phyloP scores from a whole-genome alignment of 35 echinoderm and acorn worm species.

The Hemicentrotus pulcherrimus region DNA sequence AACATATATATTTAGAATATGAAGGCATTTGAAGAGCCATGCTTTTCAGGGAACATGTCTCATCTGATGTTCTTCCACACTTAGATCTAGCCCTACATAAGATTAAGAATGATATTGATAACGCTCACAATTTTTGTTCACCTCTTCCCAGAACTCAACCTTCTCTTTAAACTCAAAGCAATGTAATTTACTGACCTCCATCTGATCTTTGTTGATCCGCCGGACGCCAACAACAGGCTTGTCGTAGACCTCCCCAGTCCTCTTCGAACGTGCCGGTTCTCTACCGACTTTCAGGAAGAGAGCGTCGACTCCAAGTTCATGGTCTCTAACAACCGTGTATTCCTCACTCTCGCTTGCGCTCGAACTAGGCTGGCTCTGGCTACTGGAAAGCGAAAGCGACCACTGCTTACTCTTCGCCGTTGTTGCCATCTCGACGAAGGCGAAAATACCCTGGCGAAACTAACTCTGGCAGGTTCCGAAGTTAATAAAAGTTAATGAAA shows the following conservation, averaged over 20 bases:
- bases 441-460: no score
- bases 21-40: no score
- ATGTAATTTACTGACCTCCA: neutral
- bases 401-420: neutral
- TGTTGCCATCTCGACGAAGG: neutral
- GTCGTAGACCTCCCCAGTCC: neutral
- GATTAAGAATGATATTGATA: no score
- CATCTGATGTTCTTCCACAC: no score
- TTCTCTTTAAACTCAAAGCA: no score
- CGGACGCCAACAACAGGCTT: slow-evolving; percentile 19
- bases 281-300: neutral
- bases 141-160: no score
- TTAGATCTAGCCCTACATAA: no score
- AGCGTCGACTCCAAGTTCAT: neutral
- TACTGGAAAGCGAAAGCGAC: neutral
- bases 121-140: no score
- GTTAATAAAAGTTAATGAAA: no score
- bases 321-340: neutral
- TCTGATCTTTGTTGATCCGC: neutral
- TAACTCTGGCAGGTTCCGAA: no score
- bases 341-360: neutral
- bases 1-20: no score
- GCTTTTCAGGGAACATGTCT: no score
- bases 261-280: slow-evolving; percentile 1
- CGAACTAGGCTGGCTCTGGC: neutral